Base-by-base conservation (phyloP, 2,797 vertebrate genomes). In the Galago senegalensis region DNA sequence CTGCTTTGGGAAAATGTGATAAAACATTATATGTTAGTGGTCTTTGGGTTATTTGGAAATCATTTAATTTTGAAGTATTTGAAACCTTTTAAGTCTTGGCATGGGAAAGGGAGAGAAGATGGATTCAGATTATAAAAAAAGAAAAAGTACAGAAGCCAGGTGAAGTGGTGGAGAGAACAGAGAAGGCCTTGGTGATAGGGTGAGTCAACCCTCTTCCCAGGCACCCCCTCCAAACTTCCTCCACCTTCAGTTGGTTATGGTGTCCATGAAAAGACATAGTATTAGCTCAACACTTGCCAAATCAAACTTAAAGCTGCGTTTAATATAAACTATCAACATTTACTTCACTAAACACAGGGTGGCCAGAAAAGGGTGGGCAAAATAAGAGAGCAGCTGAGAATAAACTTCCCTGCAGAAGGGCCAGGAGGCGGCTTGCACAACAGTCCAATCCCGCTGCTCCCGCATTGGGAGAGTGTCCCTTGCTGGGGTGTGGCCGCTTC, bases 21-120 rank as follows among this genome's bases (percentile, higher is more conserved):
- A 63, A 96, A 97, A 95, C 94, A 94, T 91, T 90, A 87, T 91
- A 93, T 87, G 81, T 93, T 93, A 87, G 95, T 72, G 49, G 31
- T 87, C 60, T 37, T 37, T 43, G 65, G 67, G 81, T 97, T 89
- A 97, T 94, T 96, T 93, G 61, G 85, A 93, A 93, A 93, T 89
- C 70, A 80, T 93, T 89, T 88, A 77, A 89, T 95, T 84, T 56
- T 94, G 16, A 97, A 87, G 91, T 87, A 81, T 89, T 77, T 93
- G 87, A 96, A 97, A 92, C 63, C 37, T 94, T 94, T 88, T 77
- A 94, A 94, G 65, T 90, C 87, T 95, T 73, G 27, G 75, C 61
- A 70, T 60, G 79, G 67, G 60, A 80, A 84, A 89, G 69, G 53
- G 65, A 94, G 31, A 37, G 37, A 56, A 85, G 49, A 37, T 2